These are phyloP conservation scores for Eucidaris tribuloides DNA, from an alignment of 35 echinoderm and acorn worm species.

Conservation along the genomic window DNA sequence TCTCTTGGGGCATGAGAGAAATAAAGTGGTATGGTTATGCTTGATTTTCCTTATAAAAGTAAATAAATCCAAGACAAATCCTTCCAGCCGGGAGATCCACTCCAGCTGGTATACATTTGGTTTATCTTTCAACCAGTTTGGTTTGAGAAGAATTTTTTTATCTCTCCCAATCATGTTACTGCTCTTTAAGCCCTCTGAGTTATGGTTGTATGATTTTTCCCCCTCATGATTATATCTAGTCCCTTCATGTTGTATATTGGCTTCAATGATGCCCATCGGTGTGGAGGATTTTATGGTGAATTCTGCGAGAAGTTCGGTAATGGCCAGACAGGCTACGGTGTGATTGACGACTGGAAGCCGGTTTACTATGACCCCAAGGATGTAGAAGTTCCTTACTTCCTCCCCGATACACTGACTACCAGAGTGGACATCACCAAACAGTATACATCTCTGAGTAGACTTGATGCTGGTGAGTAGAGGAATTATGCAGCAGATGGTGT, in stretches of 20 bases:
- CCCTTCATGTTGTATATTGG: constrained; percentile 91
- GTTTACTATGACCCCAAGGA: constrained; percentile 78
- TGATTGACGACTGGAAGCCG: constrained; percentile 89
- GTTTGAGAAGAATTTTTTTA: no score
- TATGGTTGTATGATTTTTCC: neutral
- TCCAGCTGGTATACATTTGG: neutral
- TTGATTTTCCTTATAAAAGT: neutral
- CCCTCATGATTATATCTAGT: constrained; percentile 10
- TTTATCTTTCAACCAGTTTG: neutral
- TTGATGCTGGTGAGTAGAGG: constrained; percentile 67
- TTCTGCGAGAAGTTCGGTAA: constrained; percentile 96
- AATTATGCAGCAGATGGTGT: neutral
- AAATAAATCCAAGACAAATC: neutral
- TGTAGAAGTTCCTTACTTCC: constrained; percentile 70
- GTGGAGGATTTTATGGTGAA: constrained; percentile 42
- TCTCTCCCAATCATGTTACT: neutral
- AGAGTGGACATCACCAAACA: constrained; percentile 79
- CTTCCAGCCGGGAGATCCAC: neutral
- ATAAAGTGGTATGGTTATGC: no score
- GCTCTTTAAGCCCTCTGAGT: no score
- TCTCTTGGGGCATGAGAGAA: no score
- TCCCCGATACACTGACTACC: constrained; percentile 80
- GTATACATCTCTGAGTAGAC: constrained; percentile 81
- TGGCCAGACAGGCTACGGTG: constrained; percentile 45
- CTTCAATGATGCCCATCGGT: constrained; percentile 93